Base-by-base conservation (phyloP, 1,140 invertebrate species). In the Octopus bimaculoides region DNA sequence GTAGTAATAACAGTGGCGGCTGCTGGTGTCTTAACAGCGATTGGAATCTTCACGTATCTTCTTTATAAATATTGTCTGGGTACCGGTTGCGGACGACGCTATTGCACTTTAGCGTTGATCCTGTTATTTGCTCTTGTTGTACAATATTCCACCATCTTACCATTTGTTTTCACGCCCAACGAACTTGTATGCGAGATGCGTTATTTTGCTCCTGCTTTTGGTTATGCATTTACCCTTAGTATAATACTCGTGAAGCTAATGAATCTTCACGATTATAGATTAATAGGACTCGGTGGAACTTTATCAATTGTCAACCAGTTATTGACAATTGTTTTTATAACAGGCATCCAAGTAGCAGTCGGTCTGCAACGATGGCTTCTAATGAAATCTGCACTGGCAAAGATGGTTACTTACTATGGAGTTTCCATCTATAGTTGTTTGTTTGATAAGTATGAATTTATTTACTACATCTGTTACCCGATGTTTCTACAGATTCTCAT, bases 301-400 rank as follows among this genome's bases (percentile, higher is more conserved):
- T 90, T 93, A 5, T 93, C 93, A 76, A 92, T 92, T 6, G 90
- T 93, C 56, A 87, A 93, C 6, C 92, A 93, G 79, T 87, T 90
- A 8, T 75, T 92, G 4, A 82, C 87, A 52, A 83, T 92, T 53
- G 91, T 93, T 82, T 93, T 93, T 85, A 91, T 93, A 84, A 87
- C 87, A 20, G 88, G 88, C 52, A 92, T 93, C 4, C 79, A 80
- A 55, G 66, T 87, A 9, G 84, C 86, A 4, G 80, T 87, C 52
- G 83, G 84, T 5, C 81, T 84, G 4, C 85, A 87, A 78, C 85
- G 84, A 79, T 86, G 85, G 84, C 73, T 83, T 10, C 55, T 83
- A 74, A 83, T 82, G 71, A 75, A 26, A 41, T 83, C 84, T 41
- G 75, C 82, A n/a, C 52, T 84, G 10, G 56, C 77, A 7, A 79